A percentile compares a stretch with the other conserved stretches of the same genome.
Conservation (phyloP, 1,140 invertebrate species). For the Anastrepha ludens region DNA sequence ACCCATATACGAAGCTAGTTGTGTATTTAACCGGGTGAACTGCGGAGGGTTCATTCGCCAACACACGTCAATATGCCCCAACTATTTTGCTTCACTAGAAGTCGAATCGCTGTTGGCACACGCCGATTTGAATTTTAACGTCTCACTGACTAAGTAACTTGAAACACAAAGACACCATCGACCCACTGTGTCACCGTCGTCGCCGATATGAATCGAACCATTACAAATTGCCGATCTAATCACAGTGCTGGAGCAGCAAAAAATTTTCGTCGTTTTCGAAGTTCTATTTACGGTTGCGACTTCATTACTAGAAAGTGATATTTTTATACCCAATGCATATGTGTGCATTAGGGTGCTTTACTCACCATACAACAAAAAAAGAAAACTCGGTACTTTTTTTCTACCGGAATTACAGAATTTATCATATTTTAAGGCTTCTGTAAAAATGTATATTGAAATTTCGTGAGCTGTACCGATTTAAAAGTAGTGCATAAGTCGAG, state of each 20-base stretch:
- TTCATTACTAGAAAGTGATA: slow-evolving; percentile 17
- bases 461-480: too few relatives aligned
- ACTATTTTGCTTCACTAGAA: slow-evolving; percentile 8
- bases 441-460: too few relatives aligned
- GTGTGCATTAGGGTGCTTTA: not conserved
- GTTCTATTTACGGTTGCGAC: not conserved
- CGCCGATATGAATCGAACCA: slow-evolving; percentile 70
- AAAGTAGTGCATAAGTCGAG: too few relatives aligned
- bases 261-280: slow-evolving; percentile 11
- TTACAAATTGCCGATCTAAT: slow-evolving; percentile 72
- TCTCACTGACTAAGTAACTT: slow-evolving; percentile 63
- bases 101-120: slow-evolving; percentile 37
- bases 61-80: not conserved
- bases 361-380: too few relatives aligned
- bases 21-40: slow-evolving; percentile 38
- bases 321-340: not conserved
- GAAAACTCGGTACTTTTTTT: too few relatives aligned
- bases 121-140: slow-evolving; percentile 67
- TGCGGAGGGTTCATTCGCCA: slow-evolving; percentile 7
- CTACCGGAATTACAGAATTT: too few relatives aligned
- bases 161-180: not conserved
- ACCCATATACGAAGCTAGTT: not conserved
- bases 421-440: too few relatives aligned
- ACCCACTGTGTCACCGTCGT: slow-evolving; percentile 54
- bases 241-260: slow-evolving; percentile 55